Percentiles rank a stretch among this genome's conserved stretches.
Conservation (phyloP, 2,113 vertebrate species). For the Rhinichthys klamathensis region DNA sequence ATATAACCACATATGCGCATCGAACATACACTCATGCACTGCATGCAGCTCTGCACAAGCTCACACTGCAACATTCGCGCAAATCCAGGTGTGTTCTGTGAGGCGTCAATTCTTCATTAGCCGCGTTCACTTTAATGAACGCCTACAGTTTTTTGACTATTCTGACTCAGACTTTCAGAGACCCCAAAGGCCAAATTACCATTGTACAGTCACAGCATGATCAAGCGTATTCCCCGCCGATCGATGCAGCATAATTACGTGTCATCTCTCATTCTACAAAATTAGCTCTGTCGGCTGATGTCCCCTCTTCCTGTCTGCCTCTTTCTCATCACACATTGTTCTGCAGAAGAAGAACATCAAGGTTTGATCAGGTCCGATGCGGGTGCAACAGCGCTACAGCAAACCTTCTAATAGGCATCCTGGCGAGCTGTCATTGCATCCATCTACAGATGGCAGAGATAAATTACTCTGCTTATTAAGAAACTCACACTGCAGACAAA, state of each 20-base stretch:
- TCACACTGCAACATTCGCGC: not conserved
- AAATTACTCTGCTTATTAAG: constrained; percentile 13
- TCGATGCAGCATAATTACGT: constrained; percentile 36
- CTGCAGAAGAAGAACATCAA: not conserved
- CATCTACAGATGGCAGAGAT: constrained; percentile 14
- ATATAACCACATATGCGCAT: not conserved
- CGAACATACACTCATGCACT: not conserved
- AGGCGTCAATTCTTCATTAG: not conserved
- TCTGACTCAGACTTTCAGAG: constrained; percentile 25
- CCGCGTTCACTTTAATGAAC: not conserved
- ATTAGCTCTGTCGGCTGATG: constrained; percentile 6
- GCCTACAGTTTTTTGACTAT: not conserved
- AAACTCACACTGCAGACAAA: not conserved
- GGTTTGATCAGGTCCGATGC: not conserved
- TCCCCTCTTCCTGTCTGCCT: not conserved
- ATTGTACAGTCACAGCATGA: constrained; percentile 2
- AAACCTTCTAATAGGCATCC: constrained; percentile 40
- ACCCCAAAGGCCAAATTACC: not conserved
- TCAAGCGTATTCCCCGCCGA: constrained; percentile 7
- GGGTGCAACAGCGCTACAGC: not conserved
- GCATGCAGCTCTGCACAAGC: not conserved
- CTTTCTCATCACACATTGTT: constrained; percentile 3
- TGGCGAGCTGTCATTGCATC: constrained; percentile 25
- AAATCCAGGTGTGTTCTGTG: constrained; percentile 10
- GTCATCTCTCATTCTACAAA: constrained; percentile 12